Evolutionary conservation across 2,888 invertebrate species (phyloP).

Genomic region (Hirtodrosophila duncani): DNA sequence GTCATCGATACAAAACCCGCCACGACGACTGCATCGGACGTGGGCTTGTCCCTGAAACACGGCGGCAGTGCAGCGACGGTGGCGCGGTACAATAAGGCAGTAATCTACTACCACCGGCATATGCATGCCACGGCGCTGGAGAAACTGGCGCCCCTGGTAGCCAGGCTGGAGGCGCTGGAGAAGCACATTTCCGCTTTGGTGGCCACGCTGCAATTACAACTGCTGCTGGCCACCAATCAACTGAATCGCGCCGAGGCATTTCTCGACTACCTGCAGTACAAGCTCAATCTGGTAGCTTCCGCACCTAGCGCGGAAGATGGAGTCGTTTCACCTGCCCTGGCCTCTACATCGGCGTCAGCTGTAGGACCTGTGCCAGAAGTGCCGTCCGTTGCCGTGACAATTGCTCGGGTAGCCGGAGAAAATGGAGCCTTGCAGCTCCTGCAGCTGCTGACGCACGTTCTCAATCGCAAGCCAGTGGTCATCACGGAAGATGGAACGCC

Average conservation of each 20-base stretch:
- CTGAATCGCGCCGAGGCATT: constrained; percentile 74
- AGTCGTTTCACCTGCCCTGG: constrained; percentile 28
- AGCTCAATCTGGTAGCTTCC: constrained; percentile 58
- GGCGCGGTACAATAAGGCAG: constrained; percentile 74
- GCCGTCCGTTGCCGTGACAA: too few species aligned
- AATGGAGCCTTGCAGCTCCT: constrained; percentile 68
- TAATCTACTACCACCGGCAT: constrained; percentile 76
- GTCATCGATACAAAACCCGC: constrained; percentile 48
- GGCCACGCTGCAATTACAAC: constrained; percentile 73
- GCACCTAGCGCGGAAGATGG: constrained; percentile 41
- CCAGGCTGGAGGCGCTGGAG: constrained; percentile 71
- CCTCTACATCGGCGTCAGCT: constrained; percentile 29
- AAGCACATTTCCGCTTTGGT: constrained; percentile 68
- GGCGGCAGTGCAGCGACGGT: constrained; percentile 52
- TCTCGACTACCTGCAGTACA: constrained; percentile 72
- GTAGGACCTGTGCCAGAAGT: constrained; percentile 31
- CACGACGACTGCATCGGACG: constrained; percentile 4
- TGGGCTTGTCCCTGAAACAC: constrained; percentile 45
- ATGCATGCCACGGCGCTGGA: constrained; percentile 76
- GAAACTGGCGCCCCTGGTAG: constrained; percentile 64
- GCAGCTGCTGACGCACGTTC: constrained; percentile 71
- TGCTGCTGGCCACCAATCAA: constrained; percentile 76
- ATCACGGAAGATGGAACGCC: constrained; percentile 75
- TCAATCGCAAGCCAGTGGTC: constrained; percentile 72
- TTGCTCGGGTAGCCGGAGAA: constrained; percentile 52